Evolutionary conservation across 2,113 vertebrate species (phyloP).

Genomic region (Dipodomys spectabilis): DNA sequence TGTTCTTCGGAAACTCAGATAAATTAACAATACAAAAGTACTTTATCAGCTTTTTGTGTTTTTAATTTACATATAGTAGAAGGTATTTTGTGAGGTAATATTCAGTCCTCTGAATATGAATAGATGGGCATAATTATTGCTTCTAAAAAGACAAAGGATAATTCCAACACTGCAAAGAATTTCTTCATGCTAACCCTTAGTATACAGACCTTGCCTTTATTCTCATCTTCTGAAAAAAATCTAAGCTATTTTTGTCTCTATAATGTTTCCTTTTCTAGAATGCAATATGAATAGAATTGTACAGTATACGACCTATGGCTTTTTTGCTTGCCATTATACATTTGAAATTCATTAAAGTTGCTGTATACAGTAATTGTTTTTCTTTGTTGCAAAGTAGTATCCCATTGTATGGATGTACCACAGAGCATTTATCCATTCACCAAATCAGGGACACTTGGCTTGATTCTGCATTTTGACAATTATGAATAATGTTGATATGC

Average conservation of each 20-base stretch:
- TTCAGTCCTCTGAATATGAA: background rate
- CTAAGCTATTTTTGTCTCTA: background rate
- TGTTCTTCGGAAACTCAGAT: background rate
- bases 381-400: background rate
- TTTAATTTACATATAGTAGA: conserved; percentile 8
- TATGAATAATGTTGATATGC: background rate
- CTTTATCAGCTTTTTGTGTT: background rate
- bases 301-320: background rate
- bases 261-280: conserved; percentile 15
- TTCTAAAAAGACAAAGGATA: background rate
- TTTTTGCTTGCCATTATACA: background rate
- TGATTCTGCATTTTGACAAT: background rate
- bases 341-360: background rate
- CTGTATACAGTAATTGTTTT: background rate
- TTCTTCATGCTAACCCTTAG: background rate
- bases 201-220: background rate
- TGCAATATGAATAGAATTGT: background rate
- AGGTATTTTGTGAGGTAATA: background rate
- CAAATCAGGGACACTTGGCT: background rate
- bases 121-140: background rate
- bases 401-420: background rate
- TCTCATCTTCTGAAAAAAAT: background rate
- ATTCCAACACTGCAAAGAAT: background rate
- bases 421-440: background rate
- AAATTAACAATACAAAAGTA: background rate